Percentiles rank a stretch among this genome's conserved stretches.
Conservation (phyloP, 2,797 vertebrate genomes). For the Pangasius krempfi region DNA sequence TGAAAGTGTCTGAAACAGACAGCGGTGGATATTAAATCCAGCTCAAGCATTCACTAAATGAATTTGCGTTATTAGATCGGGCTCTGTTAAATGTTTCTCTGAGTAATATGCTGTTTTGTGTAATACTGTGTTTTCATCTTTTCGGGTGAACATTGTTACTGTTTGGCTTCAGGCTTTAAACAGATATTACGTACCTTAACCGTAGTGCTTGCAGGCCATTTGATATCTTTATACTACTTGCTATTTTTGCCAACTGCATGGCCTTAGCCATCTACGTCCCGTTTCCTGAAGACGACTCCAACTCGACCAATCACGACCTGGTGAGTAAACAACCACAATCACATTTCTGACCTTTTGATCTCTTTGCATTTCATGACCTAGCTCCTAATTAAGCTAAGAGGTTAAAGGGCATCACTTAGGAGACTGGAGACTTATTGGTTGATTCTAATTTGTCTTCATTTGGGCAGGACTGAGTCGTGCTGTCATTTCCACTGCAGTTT, state of each 20-base stretch:
- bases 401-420: not conserved
- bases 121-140: not conserved
- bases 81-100: conserved; percentile 4
- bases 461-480: not conserved
- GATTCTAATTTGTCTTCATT: not conserved
- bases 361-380: not conserved
- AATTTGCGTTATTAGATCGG: conserved; percentile 1
- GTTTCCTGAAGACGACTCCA: conserved; percentile 98
- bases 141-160: not conserved
- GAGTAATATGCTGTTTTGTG: conserved; percentile 3
- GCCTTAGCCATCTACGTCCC: conserved; percentile 99
- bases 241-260: conserved; percentile 99
- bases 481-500: not conserved
- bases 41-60: not conserved
- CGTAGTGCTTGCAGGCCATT: conserved; percentile 86
- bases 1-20: not conserved
- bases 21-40: not conserved
- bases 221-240: conserved; percentile 99
- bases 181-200: conserved; percentile 44
- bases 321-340: conserved; percentile 76
- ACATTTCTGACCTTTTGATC: conserved; percentile 4
- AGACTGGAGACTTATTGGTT: not conserved
- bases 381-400: not conserved
- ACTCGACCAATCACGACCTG: conserved; percentile 98
- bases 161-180: not conserved